Conservation (phyloP, 2,113 vertebrate species). For the Dipodomys stephensi region DNA sequence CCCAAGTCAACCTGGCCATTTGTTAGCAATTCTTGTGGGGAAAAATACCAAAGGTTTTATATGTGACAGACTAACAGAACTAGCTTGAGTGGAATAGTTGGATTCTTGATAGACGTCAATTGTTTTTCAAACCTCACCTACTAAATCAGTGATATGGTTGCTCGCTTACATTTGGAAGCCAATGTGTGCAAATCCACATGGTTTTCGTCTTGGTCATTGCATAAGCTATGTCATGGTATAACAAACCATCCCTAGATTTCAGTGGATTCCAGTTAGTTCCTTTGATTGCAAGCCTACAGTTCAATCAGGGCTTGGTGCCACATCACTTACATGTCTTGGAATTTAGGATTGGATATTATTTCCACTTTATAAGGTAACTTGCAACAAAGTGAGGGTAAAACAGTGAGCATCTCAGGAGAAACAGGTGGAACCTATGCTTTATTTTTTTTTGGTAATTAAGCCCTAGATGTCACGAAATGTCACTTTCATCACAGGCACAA, state of each 20-base stretch:
- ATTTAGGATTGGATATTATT: background rate
- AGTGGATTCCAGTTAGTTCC: slow-evolving; percentile 26
- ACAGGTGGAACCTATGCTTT: background rate
- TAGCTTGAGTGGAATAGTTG: slow-evolving; percentile 44
- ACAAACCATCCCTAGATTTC: background rate
- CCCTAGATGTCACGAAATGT: background rate
- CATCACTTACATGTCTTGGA: background rate
- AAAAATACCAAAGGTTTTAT: slow-evolving; percentile 6
- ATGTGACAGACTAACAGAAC: slow-evolving; percentile 44
- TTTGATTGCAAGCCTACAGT: slow-evolving; percentile 22
- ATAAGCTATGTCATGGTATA: background rate
- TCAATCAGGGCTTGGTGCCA: background rate
- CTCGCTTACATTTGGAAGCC: slow-evolving; percentile 57
- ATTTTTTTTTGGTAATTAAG: background rate
- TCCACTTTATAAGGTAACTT: background rate
- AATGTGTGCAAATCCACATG: background rate
- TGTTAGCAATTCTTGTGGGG: slow-evolving; percentile 48
- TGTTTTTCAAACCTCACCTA: slow-evolving; percentile 46
- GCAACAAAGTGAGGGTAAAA: background rate
- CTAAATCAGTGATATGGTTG: background rate
- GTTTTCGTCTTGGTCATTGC: background rate
- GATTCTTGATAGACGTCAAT: slow-evolving; percentile 25
- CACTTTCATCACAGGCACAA: slow-evolving; percentile 8
- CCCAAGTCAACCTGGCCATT: slow-evolving; percentile 52
- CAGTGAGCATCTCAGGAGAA: background rate